These are phyloP conservation scores for Illadopsis cleaveri DNA, from an alignment of 2,113 vertebrate genomes.

Conservation along the genomic window DNA sequence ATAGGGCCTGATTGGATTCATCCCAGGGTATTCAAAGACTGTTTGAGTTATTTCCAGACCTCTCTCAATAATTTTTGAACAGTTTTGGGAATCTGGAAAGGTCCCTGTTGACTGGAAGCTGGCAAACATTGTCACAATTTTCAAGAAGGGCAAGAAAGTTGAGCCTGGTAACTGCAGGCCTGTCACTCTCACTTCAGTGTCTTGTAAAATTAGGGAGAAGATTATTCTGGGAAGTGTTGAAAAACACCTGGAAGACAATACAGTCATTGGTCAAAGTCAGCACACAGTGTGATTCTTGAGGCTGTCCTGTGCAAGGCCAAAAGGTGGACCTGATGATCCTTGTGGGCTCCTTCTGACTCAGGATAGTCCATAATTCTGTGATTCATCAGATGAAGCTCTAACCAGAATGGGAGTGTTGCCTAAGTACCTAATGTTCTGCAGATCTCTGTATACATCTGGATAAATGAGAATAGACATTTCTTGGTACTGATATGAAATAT, in stretches of 20 bases:
- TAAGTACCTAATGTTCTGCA: not conserved
- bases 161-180: not conserved
- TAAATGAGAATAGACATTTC: not conserved
- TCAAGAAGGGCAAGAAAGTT: not conserved
- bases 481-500: not conserved
- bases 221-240: not conserved
- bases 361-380: not conserved
- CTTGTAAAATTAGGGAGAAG: not conserved
- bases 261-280: not conserved
- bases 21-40: not conserved
- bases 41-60: not conserved
- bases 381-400: not conserved
- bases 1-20: not conserved
- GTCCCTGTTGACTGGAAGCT: not conserved
- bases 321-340: not conserved
- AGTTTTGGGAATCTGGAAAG: not conserved
- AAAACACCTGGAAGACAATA: not conserved
- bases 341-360: not conserved
- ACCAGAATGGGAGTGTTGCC: not conserved
- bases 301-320: not conserved
- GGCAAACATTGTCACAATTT: not conserved
- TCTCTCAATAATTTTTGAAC: not conserved
- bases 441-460: not conserved
- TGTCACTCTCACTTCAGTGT: not conserved
- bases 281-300: not conserved